These are phyloP conservation scores for Drosophila merina DNA, from an alignment of 2,888 invertebrate species.

Conservation along the genomic window DNA sequence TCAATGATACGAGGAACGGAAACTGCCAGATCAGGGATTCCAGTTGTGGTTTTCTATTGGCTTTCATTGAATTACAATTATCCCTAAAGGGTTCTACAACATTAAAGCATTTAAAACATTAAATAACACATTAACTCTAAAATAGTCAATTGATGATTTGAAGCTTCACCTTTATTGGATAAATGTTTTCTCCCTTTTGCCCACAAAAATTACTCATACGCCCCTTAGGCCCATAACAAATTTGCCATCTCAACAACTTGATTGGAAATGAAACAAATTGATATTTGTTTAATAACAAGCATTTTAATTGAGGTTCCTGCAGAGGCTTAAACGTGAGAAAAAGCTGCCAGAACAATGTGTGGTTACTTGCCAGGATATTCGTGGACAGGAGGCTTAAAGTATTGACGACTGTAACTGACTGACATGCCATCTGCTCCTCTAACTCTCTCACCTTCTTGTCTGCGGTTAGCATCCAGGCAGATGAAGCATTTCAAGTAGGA, in stretches of 20 bases:
- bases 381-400: constrained; percentile 11
- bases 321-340: constrained; percentile 23
- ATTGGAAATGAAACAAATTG: constrained; percentile 38
- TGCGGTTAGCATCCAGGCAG: constrained; percentile 54
- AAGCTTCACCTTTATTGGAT: not conserved
- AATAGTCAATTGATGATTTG: not conserved
- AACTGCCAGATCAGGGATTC: not conserved
- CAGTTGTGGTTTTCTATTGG: not conserved
- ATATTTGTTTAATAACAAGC: constrained; percentile 57
- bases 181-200: constrained; percentile 24
- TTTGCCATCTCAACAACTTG: constrained; percentile 26
- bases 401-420: constrained; percentile 31
- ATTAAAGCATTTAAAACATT: not conserved
- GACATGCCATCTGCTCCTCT: constrained; percentile 4
- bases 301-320: constrained; percentile 68
- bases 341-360: constrained; percentile 35
- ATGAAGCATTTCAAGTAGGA: constrained; percentile 53
- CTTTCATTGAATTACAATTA: not conserved
- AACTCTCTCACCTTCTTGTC: constrained; percentile 6
- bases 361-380: constrained; percentile 11
- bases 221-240: constrained; percentile 9
- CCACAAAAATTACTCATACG: constrained; percentile 25
- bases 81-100: not conserved
- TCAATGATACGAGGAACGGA: constrained; percentile 3
- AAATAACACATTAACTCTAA: not conserved